Percentiles rank a stretch among this genome's conserved stretches.
Conservation (phyloP, 2,797 vertebrate genomes). For the Melanotaenia pygmaea region DNA sequence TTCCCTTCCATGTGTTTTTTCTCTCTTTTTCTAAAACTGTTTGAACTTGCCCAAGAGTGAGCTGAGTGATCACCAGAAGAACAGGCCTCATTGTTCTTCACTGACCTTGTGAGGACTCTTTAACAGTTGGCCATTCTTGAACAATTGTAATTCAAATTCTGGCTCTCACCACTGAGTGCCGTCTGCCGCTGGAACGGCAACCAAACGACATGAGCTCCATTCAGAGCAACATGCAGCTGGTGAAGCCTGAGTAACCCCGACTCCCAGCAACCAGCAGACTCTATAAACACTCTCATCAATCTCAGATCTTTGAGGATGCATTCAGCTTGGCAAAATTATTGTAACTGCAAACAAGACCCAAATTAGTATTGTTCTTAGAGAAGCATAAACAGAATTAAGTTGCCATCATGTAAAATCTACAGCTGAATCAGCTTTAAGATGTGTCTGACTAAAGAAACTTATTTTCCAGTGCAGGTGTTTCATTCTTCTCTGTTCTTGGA, state of each 20-base stretch:
- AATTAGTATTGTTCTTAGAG: not conserved
- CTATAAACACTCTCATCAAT: constrained; percentile 13
- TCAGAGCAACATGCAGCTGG: constrained; percentile 72
- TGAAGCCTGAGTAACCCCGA: constrained; percentile 41
- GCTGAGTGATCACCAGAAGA: constrained; percentile 49
- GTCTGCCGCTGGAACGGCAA: constrained; percentile 63
- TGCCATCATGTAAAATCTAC: not conserved
- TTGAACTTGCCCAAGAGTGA: constrained; percentile 39
- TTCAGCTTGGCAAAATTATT: not conserved
- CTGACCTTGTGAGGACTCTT: constrained; percentile 68
- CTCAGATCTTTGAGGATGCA: not conserved
- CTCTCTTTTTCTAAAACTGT: constrained; percentile 7
- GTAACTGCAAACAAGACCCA: not conserved
- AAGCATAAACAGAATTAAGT: not conserved
- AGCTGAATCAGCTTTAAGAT: not conserved
- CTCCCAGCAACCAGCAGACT: constrained; percentile 12
- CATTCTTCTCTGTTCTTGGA: constrained; percentile 31
- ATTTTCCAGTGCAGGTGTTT: constrained; percentile 53
- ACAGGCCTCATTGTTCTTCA: constrained; percentile 60
- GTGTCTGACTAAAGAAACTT: not conserved
- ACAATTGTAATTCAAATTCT: constrained; percentile 81
- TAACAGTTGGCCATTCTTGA: constrained; percentile 77
- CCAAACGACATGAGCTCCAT: constrained; percentile 62
- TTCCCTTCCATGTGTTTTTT: no score
- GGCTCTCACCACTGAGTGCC: constrained; percentile 63